phyloP scores from a whole-genome alignment of 2,888 invertebrate species.

The Ophion costatus region DNA sequence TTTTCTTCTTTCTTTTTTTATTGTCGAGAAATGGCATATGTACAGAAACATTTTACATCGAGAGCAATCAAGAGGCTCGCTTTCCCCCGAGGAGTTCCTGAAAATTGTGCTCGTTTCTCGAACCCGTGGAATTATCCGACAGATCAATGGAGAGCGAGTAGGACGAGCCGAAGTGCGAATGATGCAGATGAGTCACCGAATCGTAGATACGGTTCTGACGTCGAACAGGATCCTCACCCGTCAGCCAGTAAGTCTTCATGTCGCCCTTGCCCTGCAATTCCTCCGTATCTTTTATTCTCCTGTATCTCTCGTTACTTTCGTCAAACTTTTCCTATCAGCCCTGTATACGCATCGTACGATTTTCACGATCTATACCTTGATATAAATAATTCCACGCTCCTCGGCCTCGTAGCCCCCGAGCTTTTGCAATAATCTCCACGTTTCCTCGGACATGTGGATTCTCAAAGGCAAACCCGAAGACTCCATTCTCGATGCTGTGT shows the following conservation, averaged over 20 bases:
- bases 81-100: slow-evolving; percentile 74
- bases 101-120: slow-evolving; percentile 83
- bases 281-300: not conserved
- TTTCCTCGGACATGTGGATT: slow-evolving; percentile 91
- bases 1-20: slow-evolving; percentile 28
- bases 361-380: slow-evolving; percentile 86
- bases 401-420: slow-evolving; percentile 90
- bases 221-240: slow-evolving; percentile 86
- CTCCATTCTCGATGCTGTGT: slow-evolving; percentile 94
- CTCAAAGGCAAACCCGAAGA: slow-evolving; percentile 91
- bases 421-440: slow-evolving; percentile 87
- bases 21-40: not conserved
- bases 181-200: slow-evolving; percentile 83
- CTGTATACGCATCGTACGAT: not conserved
- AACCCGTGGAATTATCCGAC: slow-evolving; percentile 84
- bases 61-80: slow-evolving; percentile 52
- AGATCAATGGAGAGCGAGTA: slow-evolving; percentile 68
- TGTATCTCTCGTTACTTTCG: not conserved
- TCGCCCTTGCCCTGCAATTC: slow-evolving; percentile 89
- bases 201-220: slow-evolving; percentile 82
- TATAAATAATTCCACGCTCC: slow-evolving; percentile 89
- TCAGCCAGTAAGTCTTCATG: slow-evolving; percentile 90
- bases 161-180: slow-evolving; percentile 66
- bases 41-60: slow-evolving; percentile 7
- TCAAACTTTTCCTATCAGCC: not conserved